Evolutionary conservation across 1,140 invertebrate species (phyloP).

Genomic region (Aphelenchoides besseyi): DNA sequence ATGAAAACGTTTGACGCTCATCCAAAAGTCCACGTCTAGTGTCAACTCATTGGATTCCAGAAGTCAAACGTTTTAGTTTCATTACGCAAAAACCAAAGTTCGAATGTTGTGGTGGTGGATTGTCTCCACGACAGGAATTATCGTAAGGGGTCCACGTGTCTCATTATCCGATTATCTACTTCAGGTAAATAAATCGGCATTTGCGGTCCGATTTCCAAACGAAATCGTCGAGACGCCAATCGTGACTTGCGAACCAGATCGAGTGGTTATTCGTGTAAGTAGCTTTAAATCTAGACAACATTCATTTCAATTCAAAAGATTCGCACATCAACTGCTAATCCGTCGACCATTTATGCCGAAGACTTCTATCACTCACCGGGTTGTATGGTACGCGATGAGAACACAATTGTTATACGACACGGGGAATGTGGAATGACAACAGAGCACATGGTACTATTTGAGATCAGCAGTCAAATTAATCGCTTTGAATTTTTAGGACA

Average conservation of each 20-base stretch:
- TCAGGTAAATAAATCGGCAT: slow-evolving; percentile 12
- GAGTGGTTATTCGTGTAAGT: slow-evolving; percentile 55
- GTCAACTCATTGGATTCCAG: no score
- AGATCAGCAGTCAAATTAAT: slow-evolving; percentile 4
- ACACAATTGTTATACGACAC: slow-evolving; percentile 55
- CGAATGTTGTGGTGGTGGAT: slow-evolving; percentile 14
- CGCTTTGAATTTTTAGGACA: slow-evolving; percentile 41
- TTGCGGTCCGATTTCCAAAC: slow-evolving; percentile 45
- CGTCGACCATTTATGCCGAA: slow-evolving; percentile 60
- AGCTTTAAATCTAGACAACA: no score
- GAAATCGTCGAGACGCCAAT: slow-evolving; percentile 60
- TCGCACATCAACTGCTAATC: slow-evolving; percentile 57
- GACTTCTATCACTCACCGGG: slow-evolving; percentile 55
- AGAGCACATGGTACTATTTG: slow-evolving; percentile 51
- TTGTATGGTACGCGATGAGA: slow-evolving; percentile 52
- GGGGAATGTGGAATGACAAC: slow-evolving; percentile 59
- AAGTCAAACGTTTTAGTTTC: no score
- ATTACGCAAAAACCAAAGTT: no score
- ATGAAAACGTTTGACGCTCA: no score
- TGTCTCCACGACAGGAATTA: background rate
- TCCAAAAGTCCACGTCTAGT: no score
- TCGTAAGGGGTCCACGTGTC: background rate
- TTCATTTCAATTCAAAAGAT: slow-evolving; percentile 37
- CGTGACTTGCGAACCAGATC: slow-evolving; percentile 56
- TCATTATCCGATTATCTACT: background rate